Conservation (phyloP, 2,888 invertebrate species). For the Pachliopta kotzebuea region DNA sequence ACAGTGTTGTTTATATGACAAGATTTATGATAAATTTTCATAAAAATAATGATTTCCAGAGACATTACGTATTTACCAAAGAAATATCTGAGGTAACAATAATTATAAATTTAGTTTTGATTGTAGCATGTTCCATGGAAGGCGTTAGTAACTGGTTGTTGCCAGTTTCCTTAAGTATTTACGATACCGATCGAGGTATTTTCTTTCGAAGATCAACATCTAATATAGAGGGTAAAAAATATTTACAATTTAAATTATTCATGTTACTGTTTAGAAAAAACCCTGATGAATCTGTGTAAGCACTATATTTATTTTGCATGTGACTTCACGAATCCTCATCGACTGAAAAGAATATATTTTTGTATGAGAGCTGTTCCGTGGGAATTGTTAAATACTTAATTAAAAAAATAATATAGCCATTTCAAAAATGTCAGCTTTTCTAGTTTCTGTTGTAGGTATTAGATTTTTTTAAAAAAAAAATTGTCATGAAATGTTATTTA, state of each 20-base stretch:
- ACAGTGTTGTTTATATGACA: no score
- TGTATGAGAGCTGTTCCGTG: no score
- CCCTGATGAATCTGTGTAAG: neutral
- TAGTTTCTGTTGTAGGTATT: neutral
- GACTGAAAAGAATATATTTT: no score
- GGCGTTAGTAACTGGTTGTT: conserved; percentile 43
- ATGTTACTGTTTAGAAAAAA: neutral
- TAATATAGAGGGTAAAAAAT: conserved; percentile 48
- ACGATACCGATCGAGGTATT: conserved; percentile 49
- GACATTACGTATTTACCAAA: no score
- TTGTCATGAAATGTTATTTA: neutral
- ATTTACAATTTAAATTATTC: neutral
- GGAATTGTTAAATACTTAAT: neutral
- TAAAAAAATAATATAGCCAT: neutral
- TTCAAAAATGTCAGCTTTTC: neutral
- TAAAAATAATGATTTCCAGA: no score
- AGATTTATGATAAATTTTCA: no score
- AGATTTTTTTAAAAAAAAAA: neutral
- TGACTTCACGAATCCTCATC: no score
- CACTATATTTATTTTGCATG: no score
- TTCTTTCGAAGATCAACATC: conserved; percentile 45
- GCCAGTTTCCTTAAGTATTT: conserved; percentile 36
- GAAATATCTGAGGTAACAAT: no score
- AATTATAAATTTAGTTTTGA: neutral
- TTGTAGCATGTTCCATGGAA: conserved; percentile 59